Percentiles rank a stretch among this genome's conserved stretches.
phyloP scores from a whole-genome alignment of 92 coral and sea anemone species.

The Plumapathes pennacea region DNA sequence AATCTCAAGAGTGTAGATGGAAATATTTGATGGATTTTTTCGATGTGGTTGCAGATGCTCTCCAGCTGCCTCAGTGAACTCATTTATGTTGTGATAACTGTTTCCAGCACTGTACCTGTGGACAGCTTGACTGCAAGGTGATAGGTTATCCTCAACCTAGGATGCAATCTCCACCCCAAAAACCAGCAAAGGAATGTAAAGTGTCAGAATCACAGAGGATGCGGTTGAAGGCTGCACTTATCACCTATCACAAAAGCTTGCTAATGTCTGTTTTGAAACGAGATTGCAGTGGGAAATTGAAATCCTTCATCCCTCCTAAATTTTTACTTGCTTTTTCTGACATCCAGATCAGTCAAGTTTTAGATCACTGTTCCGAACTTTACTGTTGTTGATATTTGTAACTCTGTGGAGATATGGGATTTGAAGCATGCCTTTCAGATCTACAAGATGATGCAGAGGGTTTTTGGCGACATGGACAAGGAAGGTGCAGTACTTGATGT shows the following conservation, averaged over 20 bases:
- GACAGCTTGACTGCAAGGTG: conserved; percentile 8
- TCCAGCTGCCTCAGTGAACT: conserved; percentile 1
- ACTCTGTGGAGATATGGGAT: conserved; percentile 47
- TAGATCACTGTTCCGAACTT: not conserved
- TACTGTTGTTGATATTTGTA: conserved; percentile 19
- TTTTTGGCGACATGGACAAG: conserved; percentile 31
- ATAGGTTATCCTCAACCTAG: conserved; percentile 14
- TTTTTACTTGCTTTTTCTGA: conserved; percentile 42
- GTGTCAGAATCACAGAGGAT: conserved; percentile 10
- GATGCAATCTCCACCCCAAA: not conserved
- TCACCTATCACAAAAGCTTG: conserved; percentile 10
- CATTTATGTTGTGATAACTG: conserved; percentile 63
- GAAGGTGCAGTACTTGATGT: conserved; percentile 6
- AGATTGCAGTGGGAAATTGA: conserved; percentile 28
- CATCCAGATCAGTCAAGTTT: conserved; percentile 21
- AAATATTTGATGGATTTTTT: conserved; percentile 34
- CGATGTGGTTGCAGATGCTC: not conserved
- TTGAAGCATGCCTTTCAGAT: conserved; percentile 28
- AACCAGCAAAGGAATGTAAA: not conserved
- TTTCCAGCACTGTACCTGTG: conserved; percentile 36
- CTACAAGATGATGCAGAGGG: not conserved
- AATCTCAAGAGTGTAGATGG: conserved; percentile 25
- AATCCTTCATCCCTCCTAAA: conserved; percentile 12
- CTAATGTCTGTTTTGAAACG: conserved; percentile 15
- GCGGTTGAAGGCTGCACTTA: conserved; percentile 6